Evolutionary conservation across 2,113 vertebrate species (phyloP), one percentile per base, ranked within the genome.

Genomic region (Bostrychus sinensis): DNA sequence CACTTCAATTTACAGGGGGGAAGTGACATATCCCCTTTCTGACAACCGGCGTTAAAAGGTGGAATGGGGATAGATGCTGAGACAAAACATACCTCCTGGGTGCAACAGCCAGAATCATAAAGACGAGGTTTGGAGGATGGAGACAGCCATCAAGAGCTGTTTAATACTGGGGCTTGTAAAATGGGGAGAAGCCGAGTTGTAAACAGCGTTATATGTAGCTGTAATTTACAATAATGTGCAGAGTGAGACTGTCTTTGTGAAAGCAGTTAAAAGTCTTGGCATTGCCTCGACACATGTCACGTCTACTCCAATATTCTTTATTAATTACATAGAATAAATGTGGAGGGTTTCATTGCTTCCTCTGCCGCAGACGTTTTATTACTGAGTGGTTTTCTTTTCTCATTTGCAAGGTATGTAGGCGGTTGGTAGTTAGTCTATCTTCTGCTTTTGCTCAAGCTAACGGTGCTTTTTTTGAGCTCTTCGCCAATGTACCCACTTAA

Each of bases 1-100:
- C 69, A 72, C 72, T 75, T 55, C 65, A 72, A 87, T 85, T 85
- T 88, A 83, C 70, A 75, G 73, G 2, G 77, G 66, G 83, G 86
- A 90, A 86, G 83, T 81, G 66, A 75, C 80, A 79, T 85, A 89
- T 87, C 83, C 77, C 38, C 67, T 81, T 88, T 82, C 79, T 88
- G 88, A 86, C 72, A 82, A 56, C 73, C 65, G 70, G 74, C 75
- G 84, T 79, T 88, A 87, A 83, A 84, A 86, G 80, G 79, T 63
- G 71, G 81, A 87, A 84, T 50, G 66, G 78, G 81, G 75, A 73
- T 77, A 74, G 83, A 85, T 71, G 76, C 74, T 55, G 80, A 78
- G 78, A 76, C 83, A 74, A 77, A 84, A 81, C 81, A 78, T 63
- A 81, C 75, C 84, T 87, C 78, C 19, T 54, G 77, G 80, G 66